These are phyloP conservation scores for Prionace glauca DNA, from an alignment of 2,797 vertebrate species.

Conservation along the genomic window DNA sequence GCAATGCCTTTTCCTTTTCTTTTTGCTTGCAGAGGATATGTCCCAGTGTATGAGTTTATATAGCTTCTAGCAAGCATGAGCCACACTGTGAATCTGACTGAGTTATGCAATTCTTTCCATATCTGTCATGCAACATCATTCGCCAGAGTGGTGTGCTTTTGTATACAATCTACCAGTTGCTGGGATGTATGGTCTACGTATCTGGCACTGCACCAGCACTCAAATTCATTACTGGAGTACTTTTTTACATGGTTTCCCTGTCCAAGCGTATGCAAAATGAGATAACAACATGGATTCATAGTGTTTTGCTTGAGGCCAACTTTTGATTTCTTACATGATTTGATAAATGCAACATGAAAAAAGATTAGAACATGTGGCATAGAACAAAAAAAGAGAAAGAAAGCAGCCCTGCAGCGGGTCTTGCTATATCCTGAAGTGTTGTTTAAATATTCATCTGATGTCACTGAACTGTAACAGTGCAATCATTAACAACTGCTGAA, in stretches of 20 bases:
- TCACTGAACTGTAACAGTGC: conserved; percentile 15
- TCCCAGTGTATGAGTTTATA: too few relatives aligned
- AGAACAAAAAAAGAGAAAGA: not conserved
- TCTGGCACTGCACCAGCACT: too few relatives aligned
- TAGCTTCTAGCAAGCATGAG: too few relatives aligned
- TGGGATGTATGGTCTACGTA: too few relatives aligned
- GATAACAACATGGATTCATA: conserved; percentile 25
- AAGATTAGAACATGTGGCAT: conserved; percentile 17
- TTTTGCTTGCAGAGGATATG: too few relatives aligned
- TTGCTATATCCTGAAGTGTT: not conserved
- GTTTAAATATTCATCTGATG: conserved; percentile 21
- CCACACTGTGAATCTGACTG: too few relatives aligned
- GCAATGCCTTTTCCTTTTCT: too few relatives aligned
- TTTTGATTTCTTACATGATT: conserved; percentile 33
- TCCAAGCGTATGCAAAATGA: conserved; percentile 17
- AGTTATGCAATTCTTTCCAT: too few relatives aligned
- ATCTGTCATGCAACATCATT: too few relatives aligned
- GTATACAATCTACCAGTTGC: too few relatives aligned
- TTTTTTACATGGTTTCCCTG: not conserved
- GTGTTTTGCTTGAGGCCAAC: conserved; percentile 17
- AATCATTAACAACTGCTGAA: not conserved
- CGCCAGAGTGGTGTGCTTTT: too few relatives aligned
- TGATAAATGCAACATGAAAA: not conserved
- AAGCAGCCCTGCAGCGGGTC: not conserved
- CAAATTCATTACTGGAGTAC: too few relatives aligned